Percentiles rank a stretch among this genome's conserved stretches.
These are phyloP conservation scores for Melinaea marsaeus DNA, from an alignment of 2,888 invertebrate species.

Conservation along the genomic window DNA sequence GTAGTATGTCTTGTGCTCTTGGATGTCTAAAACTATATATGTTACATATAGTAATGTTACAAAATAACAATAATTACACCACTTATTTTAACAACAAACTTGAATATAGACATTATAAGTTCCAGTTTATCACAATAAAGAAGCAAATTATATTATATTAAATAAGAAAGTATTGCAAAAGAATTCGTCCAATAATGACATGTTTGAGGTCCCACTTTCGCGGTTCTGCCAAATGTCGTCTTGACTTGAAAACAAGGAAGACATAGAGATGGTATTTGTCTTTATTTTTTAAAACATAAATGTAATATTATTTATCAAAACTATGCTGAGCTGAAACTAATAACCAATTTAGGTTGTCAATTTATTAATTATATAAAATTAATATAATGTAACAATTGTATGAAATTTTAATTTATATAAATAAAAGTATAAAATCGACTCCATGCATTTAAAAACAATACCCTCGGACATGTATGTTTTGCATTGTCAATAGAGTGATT, in stretches of 20 bases:
- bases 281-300: not conserved
- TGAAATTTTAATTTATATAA: not conserved
- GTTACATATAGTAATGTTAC: too few relatives aligned
- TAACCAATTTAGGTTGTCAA: too few relatives aligned
- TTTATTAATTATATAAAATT: too few relatives aligned
- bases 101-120: not conserved
- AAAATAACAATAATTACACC: too few relatives aligned
- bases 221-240: slow-evolving; percentile 63
- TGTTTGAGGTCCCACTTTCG: slow-evolving; percentile 57
- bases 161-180: slow-evolving; percentile 40
- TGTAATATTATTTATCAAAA: not conserved
- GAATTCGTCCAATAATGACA: slow-evolving; percentile 52
- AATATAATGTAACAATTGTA: too few relatives aligned
- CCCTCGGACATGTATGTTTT: slow-evolving; percentile 52
- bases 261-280: slow-evolving; percentile 38
- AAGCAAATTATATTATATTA: slow-evolving; percentile 11
- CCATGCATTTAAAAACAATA: slow-evolving; percentile 41
- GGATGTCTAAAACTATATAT: too few relatives aligned
- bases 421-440: slow-evolving; percentile 29
- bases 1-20: too few relatives aligned
- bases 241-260: slow-evolving; percentile 37
- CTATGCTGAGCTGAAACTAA: not conserved
- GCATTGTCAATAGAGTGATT: slow-evolving; percentile 66
- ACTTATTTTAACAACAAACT: not conserved
- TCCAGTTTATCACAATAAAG: slow-evolving; percentile 7